Evolutionary conservation across 1,140 invertebrate species (phyloP).

Genomic region (Drosophila parvula): DNA sequence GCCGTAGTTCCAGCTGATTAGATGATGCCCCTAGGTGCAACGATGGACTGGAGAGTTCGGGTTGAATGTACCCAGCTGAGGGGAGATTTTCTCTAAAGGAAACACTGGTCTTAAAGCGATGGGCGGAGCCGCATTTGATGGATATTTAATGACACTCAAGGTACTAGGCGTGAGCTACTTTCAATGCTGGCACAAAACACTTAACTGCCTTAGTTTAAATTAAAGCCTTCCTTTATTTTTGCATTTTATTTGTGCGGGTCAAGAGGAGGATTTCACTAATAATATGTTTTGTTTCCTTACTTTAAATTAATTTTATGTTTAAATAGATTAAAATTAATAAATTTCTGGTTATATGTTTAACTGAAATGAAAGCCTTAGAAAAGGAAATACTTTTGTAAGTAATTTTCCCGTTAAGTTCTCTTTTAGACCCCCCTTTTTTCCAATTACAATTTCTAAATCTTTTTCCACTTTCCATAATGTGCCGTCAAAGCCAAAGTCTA

Average conservation of each 20-base stretch:
- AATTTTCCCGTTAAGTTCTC: not conserved
- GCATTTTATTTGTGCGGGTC: not conserved
- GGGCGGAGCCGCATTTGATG: slow-evolving; percentile 16
- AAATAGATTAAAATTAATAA: too few species aligned
- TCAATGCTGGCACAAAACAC: not conserved
- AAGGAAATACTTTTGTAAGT: not conserved
- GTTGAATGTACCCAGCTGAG: slow-evolving; percentile 33
- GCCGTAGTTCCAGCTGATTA: slow-evolving; percentile 39
- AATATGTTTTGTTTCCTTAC: too few species aligned
- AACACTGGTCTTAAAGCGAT: not conserved
- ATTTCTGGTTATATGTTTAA: not conserved
- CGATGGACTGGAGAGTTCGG: slow-evolving; percentile 13
- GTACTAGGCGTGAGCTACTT: not conserved
- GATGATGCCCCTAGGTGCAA: slow-evolving; percentile 38
- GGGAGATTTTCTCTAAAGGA: slow-evolving; percentile 9
- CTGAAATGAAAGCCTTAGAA: not conserved
- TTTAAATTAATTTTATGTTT: too few species aligned
- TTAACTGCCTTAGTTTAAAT: not conserved
- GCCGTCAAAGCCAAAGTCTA: slow-evolving; percentile 7
- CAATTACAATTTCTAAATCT: not conserved
- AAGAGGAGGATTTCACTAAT: too few species aligned
- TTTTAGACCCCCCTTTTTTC: not conserved
- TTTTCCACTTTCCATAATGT: slow-evolving; percentile 21
- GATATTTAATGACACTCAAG: slow-evolving; percentile 30
- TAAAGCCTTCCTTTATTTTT: not conserved